phyloP scores from a whole-genome alignment of 2,113 vertebrate genomes.

The Python bivittatus region DNA sequence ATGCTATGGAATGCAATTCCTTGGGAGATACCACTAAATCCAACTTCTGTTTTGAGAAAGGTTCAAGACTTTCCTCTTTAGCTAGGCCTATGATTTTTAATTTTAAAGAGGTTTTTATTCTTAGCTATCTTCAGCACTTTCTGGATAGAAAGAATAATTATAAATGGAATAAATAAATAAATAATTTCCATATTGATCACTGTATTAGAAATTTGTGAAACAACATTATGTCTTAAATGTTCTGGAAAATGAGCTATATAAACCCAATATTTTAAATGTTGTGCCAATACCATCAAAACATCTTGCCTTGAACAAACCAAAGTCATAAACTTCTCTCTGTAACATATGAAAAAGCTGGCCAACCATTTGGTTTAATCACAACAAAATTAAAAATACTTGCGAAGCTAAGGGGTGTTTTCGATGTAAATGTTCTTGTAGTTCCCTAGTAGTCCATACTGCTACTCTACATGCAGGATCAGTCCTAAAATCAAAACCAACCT shows the following conservation, averaged over 20 bases:
- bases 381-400: conserved; percentile 30
- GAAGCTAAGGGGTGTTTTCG: conserved; percentile 58
- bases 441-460: conserved; percentile 24
- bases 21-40: neutral
- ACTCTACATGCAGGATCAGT: conserved; percentile 37
- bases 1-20: neutral
- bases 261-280: neutral
- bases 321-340: neutral
- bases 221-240: neutral
- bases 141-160: neutral
- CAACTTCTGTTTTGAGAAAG: neutral
- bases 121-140: neutral
- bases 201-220: neutral
- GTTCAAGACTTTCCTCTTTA: neutral
- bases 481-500: conserved; percentile 4
- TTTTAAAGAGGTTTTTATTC: neutral
- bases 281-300: neutral
- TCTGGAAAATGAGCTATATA: neutral
- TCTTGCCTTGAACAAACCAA: neutral
- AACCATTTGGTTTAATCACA: neutral
- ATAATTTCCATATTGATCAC: neutral
- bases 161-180: neutral
- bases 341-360: neutral
- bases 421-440: conserved; percentile 27
- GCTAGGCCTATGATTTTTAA: neutral